phyloP scores from a whole-genome alignment of 2,888 invertebrate genomes.

The Lagria hirta region DNA sequence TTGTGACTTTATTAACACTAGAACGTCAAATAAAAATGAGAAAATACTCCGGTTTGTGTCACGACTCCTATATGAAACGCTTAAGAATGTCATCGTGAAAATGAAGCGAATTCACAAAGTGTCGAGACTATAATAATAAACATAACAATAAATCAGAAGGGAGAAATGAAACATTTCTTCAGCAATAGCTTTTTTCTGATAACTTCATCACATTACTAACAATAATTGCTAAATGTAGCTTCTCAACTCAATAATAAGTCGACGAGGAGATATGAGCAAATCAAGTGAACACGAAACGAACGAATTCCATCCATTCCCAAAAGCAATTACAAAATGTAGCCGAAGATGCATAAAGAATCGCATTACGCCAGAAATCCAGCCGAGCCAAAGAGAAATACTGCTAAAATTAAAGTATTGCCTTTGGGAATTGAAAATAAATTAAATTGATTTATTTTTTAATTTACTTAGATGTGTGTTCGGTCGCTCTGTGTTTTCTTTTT shows the following conservation, averaged over 20 bases:
- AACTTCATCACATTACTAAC: slow-evolving; percentile 28
- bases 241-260: slow-evolving; percentile 21
- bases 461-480: slow-evolving; percentile 21
- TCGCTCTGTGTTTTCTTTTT: slow-evolving; percentile 2
- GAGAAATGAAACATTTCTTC: slow-evolving; percentile 27
- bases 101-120: too few species aligned
- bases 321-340: slow-evolving; percentile 24
- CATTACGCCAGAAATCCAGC: slow-evolving; percentile 10
- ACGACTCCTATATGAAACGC: too few species aligned
- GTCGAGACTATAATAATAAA: slow-evolving; percentile 33
- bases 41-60: too few species aligned
- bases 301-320: slow-evolving; percentile 5
- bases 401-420: slow-evolving; percentile 26
- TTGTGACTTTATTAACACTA: too few species aligned
- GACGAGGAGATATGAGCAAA: slow-evolving; percentile 1
- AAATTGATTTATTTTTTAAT: slow-evolving; percentile 29
- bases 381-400: slow-evolving; percentile 19
- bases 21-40: too few species aligned
- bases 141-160: slow-evolving; percentile 34
- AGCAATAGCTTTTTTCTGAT: slow-evolving; percentile 7
- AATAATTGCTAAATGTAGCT: slow-evolving; percentile 34
- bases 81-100: too few species aligned
- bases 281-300: too few species aligned
- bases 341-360: slow-evolving; percentile 20
- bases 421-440: slow-evolving; percentile 24